phyloP scores from a whole-genome alignment of 2,888 invertebrate genomes.

The Amphipyra berbera region DNA sequence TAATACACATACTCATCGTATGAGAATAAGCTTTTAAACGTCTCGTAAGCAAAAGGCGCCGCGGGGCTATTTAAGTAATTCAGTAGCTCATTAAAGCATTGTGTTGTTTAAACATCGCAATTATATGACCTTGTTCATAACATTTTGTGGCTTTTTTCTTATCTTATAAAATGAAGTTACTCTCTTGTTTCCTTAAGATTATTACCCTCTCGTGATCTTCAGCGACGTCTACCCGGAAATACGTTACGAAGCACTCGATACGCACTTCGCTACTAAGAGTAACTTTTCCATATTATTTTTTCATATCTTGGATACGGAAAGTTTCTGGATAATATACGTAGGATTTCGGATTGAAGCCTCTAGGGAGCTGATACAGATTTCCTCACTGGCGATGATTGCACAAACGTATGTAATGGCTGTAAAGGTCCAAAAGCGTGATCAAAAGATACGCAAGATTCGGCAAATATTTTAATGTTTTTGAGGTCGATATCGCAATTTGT shows the following conservation, averaged over 20 bases:
- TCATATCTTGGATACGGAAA: conserved; percentile 57
- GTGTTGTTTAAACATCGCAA: conserved; percentile 60
- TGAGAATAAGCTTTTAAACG: conserved; percentile 42
- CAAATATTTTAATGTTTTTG: conserved; percentile 70
- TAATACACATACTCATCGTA: conserved; percentile 17
- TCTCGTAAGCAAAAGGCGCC: conserved; percentile 40
- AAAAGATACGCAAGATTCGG: conserved; percentile 66
- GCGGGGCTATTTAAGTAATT: conserved; percentile 55
- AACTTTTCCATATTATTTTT: conserved; percentile 70
- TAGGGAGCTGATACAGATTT: conserved; percentile 69
- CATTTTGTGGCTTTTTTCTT: conserved; percentile 58
- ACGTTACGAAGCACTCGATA: conserved; percentile 31
- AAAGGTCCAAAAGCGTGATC: conserved; percentile 66
- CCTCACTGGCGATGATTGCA: conserved; percentile 71
- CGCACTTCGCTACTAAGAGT: conserved; percentile 51
- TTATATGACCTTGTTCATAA: conserved; percentile 59
- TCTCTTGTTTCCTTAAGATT: conserved; percentile 59
- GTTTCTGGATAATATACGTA: conserved; percentile 62
- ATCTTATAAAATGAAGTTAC: conserved; percentile 61
- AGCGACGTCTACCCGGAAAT: conserved; percentile 21
- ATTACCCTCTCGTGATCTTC: conserved; percentile 52
- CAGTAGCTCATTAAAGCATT: conserved; percentile 59
- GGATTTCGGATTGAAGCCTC: conserved; percentile 51
- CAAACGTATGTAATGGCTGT: conserved; percentile 72
- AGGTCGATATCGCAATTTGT: conserved; percentile 65